Evolutionary conservation across 2,113 vertebrate genomes (phyloP), one percentile per base, ranked within the genome.

Genomic region (Meriones unguiculatus): DNA sequence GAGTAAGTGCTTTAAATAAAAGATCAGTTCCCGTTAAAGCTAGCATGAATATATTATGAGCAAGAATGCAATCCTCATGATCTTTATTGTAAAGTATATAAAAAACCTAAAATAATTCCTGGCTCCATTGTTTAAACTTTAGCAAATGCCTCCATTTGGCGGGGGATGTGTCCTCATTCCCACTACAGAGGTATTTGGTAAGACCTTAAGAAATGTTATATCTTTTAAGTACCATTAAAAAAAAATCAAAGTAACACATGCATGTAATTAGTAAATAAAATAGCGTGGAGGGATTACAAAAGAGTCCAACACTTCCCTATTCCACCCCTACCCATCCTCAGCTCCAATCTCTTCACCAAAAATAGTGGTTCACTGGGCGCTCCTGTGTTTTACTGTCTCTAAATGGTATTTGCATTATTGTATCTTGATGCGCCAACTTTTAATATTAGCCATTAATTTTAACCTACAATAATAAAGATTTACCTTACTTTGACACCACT

Each of bases 1-100:
- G 20, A 75, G 22, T 92, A 94, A 95, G 72, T 73, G 88, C 54
- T 94, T 97, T 86, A 94, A 94, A 89, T 87, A 88, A 95, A 96
- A 77, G 46, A 46, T 62, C 84, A 64, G 77, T 92, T 95, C 24
- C 65, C 65, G n/a, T 87, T 92, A 91, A 97, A 89, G 94, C 87
- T 82, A 96, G 73, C 28, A 46, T 67, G 69, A 90, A 69, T 90
- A 80, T 70, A 70, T 84, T 93, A 75, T 90, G 24, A 91, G 54
- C 38, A 90, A 82, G 50, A 88, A 90, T n/a, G 92, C 22, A 80
- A 93, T 78, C 84, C 41, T 92, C 65, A 2, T 86, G 59, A 72
- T 62, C 75, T 90, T 77, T 93, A 78, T 77, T 87, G 72, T 89
- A 89, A 94, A 95, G 89, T 65, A 46, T 10, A 52, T 52, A 62